These are phyloP conservation scores for Euphysa ruthae DNA, from an alignment of 30 jellyfish, hydroid and myxozoan species.

Conservation along the genomic window DNA sequence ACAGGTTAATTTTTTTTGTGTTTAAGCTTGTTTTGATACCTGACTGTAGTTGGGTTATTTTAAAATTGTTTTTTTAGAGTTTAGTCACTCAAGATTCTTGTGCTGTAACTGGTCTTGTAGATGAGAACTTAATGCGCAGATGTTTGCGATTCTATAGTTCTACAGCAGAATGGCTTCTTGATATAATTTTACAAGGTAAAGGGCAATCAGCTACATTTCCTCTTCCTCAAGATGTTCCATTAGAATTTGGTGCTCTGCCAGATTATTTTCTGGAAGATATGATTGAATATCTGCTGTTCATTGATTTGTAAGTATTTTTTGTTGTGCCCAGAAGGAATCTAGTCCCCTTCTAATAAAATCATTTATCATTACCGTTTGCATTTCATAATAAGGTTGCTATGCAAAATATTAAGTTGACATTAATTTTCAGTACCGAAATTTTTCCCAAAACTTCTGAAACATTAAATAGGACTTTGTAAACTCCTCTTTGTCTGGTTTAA, in stretches of 20 bases:
- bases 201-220: slow-evolving; percentile 31
- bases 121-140: slow-evolving; percentile 63
- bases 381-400: too few species aligned
- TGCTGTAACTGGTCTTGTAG: slow-evolving; percentile 89
- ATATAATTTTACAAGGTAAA: slow-evolving; percentile 32
- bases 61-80: slow-evolving; percentile 27
- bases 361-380: too few species aligned
- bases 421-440: too few species aligned
- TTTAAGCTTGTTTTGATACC: too few species aligned
- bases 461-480: too few species aligned
- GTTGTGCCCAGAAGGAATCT: not conserved
- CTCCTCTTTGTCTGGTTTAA: too few species aligned
- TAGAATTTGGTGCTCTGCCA: slow-evolving; percentile 76
- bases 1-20: too few species aligned
- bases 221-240: slow-evolving; percentile 49
- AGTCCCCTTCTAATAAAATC: too few species aligned
- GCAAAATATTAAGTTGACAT: too few species aligned
- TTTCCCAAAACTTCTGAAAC: too few species aligned
- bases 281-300: slow-evolving; percentile 66
- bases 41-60: too few species aligned
- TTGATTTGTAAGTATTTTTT: slow-evolving; percentile 52
- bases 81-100: slow-evolving; percentile 81
- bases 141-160: slow-evolving; percentile 67
- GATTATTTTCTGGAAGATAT: slow-evolving; percentile 86
- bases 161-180: slow-evolving; percentile 74